Base-by-base conservation (phyloP, 2,888 invertebrate species). In the Microplitis manilae region DNA sequence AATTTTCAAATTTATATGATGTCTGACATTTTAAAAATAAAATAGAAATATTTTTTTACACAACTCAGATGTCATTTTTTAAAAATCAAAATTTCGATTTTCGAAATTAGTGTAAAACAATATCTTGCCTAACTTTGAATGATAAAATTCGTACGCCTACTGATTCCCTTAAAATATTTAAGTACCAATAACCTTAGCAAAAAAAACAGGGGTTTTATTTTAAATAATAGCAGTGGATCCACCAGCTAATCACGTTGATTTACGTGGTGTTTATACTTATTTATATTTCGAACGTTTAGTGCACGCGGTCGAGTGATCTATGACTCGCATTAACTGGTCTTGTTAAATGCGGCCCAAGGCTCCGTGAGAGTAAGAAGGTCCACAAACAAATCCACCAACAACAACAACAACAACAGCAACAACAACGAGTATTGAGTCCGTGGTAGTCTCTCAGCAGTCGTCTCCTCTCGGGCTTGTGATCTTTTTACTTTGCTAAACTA, bases 261-360 rank as follows among this genome's bases (percentile, higher is more conserved):
- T 89, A 89, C 88, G 85, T 85, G 87, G 86, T 88, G 88, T 89
- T 89, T 87, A 88, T 86, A 87, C 86, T 86, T 88, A 87, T 87
- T 88, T 88, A 87, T 89, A 88, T 87, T 86, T 86, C 80, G 84
- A 86, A 84, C 86, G 87, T 87, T 88, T 88, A 87, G 87, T 84
- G 85, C 87, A 87, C 85, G 87, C 86, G 81, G 80, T 82, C 83
- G 80, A 82, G 87, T 88, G 89, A 89, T 89, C 87, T 89, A 89
- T 85, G 88, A 85, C 87, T 85, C 87, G 85, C 87, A 89, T 89
- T 89, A 89, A 89, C 87, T 79, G 79, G 88, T 89, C 89, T 88
- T 88, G 89, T 89, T 89, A 89, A 89, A 88, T 87, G 87, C 83
- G 83, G 88, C 88, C 88, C 82, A 83, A 79, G 85, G 87, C 84